These are phyloP conservation scores for Tholera decimalis DNA, from an alignment of 2,888 invertebrate species.

Conservation along the genomic window DNA sequence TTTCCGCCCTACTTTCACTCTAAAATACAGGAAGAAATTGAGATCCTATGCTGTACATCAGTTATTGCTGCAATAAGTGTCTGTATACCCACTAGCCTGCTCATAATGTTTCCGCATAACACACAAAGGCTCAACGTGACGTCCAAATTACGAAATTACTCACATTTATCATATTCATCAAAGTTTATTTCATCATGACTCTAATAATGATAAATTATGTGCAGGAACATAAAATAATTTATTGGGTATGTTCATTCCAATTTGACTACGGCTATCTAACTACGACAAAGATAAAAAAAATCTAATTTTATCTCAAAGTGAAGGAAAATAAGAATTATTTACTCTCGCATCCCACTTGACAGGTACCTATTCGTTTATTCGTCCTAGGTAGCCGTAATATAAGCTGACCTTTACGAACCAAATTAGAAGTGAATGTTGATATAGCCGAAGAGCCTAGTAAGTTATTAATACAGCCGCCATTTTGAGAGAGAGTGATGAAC, in stretches of 20 bases:
- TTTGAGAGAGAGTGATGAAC: constrained; percentile 30
- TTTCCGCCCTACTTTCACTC: background rate
- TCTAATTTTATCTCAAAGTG: background rate
- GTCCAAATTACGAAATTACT: no score
- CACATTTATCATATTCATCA: no score
- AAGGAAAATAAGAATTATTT: background rate
- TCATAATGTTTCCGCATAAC: background rate
- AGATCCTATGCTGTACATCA: background rate
- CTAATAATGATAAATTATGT: no score
- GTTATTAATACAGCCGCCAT: constrained; percentile 41
- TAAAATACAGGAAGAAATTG: background rate
- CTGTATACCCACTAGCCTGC: background rate
- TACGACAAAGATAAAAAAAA: background rate
- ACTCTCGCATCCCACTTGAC: constrained; percentile 13
- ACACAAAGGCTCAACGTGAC: background rate
- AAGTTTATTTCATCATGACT: no score
- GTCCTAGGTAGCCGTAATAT: constrained; percentile 29
- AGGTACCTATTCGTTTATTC: constrained; percentile 16
- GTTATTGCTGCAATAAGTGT: background rate
- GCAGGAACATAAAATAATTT: no score
- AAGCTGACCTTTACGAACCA: constrained; percentile 42
- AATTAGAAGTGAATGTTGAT: constrained; percentile 33
- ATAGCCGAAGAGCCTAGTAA: constrained; percentile 15
- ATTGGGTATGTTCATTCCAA: no score
- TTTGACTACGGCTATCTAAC: no score